Conservation (phyloP, 2,888 invertebrate species). For the Allophyes oxyacanthae region DNA sequence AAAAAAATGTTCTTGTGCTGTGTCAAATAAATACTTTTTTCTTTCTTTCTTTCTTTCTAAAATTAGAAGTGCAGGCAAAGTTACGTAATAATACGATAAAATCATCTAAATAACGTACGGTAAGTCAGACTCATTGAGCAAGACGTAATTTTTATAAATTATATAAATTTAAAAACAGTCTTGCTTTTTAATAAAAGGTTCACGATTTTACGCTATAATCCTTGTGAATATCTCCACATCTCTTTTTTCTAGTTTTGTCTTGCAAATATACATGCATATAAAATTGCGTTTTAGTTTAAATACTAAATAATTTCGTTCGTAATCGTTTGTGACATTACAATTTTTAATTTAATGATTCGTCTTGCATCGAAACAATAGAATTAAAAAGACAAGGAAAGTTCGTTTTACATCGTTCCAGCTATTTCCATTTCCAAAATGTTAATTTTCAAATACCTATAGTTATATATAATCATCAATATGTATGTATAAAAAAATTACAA, state of each 20-base stretch:
- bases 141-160: slow-evolving; percentile 34
- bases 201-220: background rate
- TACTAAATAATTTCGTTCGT: slow-evolving; percentile 42
- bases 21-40: too few species aligned
- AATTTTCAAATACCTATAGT: too few species aligned
- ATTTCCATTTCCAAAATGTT: background rate
- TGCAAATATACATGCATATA: slow-evolving; percentile 34
- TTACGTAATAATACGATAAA: slow-evolving; percentile 21
- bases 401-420: background rate
- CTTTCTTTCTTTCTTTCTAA: too few species aligned
- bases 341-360: slow-evolving; percentile 9
- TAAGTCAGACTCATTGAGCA: slow-evolving; percentile 49
- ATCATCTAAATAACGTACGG: slow-evolving; percentile 36
- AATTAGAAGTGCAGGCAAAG: too few species aligned
- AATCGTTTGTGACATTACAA: slow-evolving; percentile 23
- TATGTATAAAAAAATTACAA: too few species aligned
- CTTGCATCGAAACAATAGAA: slow-evolving; percentile 12
- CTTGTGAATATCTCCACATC: too few species aligned
- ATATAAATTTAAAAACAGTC: slow-evolving; percentile 38
- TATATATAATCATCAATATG: too few species aligned
- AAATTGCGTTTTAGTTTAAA: slow-evolving; percentile 37
- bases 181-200: slow-evolving; percentile 18
- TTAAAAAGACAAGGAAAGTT: slow-evolving; percentile 9
- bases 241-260: too few species aligned
- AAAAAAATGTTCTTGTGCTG: too few species aligned